Percentiles rank a stretch among this genome's conserved stretches.
Evolutionary conservation across 2,113 vertebrate genomes (phyloP).

Genomic region (Syngnathoides biaculeatus): DNA sequence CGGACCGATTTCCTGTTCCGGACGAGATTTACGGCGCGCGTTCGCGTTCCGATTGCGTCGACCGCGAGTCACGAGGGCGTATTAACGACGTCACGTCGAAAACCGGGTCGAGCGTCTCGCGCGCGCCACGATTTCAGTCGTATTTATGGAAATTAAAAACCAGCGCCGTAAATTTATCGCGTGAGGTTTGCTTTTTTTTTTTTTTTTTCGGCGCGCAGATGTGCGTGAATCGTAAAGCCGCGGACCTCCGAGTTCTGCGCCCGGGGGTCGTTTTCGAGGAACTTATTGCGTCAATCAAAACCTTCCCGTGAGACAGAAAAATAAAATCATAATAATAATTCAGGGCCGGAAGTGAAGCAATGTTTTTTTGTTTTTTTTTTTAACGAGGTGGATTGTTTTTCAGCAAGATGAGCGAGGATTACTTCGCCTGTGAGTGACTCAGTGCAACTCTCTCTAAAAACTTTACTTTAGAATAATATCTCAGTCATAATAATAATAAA

Average conservation of each 20-base stretch:
- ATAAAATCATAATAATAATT: too few relatives aligned
- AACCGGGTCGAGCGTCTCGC: conserved; percentile 1
- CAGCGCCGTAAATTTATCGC: background rate
- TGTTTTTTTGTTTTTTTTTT: background rate
- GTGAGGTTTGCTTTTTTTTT: too few relatives aligned
- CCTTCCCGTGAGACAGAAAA: background rate
- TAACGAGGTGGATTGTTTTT: background rate
- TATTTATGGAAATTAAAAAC: conserved; percentile 1
- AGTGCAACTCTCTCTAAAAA: background rate
- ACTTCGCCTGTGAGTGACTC: background rate
- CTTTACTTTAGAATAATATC: too few relatives aligned
- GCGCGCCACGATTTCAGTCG: background rate
- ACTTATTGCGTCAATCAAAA: background rate
- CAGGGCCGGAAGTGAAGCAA: background rate
- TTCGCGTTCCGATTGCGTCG: conserved; percentile 32
- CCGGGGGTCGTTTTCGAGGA: background rate
- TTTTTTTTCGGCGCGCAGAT: background rate
- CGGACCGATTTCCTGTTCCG: conserved; percentile 10
- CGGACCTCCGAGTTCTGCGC: background rate
- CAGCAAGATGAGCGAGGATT: background rate
- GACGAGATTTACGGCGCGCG: conserved; percentile 39
- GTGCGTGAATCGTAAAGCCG: background rate
- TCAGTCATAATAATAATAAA: too few relatives aligned
- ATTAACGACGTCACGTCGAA: conserved; percentile 34
- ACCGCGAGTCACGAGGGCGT: conserved; percentile 27